Percentiles rank a stretch among this genome's conserved stretches.
These are phyloP conservation scores for Cochlearius cochlearius DNA, from an alignment of 2,113 vertebrate genomes.

Conservation along the genomic window DNA sequence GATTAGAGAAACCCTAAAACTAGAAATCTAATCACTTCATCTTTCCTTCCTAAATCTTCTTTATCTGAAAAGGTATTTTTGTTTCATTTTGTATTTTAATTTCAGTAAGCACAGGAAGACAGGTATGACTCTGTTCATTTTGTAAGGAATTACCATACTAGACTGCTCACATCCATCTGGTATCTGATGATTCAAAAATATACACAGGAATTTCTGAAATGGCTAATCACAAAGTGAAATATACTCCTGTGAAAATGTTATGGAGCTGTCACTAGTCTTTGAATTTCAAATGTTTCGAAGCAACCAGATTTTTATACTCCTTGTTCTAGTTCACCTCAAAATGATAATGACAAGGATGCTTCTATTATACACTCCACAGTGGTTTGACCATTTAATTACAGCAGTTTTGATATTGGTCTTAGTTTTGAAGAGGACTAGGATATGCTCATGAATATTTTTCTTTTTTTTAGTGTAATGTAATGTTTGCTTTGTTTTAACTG, in stretches of 20 bases:
- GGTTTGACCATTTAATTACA: not conserved
- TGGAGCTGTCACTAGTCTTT: not conserved
- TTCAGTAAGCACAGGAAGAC: not conserved
- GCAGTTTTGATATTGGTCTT: not conserved
- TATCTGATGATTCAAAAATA: not conserved
- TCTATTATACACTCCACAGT: not conserved
- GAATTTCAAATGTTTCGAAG: not conserved
- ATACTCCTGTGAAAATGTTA: not conserved
- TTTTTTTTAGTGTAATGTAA: not conserved
- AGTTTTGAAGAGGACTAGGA: not conserved
- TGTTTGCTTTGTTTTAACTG: not conserved
- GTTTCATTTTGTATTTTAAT: not conserved
- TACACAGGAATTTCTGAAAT: not conserved
- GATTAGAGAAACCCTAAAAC: not conserved
- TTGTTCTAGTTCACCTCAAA: not conserved
- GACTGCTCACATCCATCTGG: not conserved
- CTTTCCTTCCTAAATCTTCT: not conserved
- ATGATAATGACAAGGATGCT: not conserved
- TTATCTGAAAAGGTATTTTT: not conserved
- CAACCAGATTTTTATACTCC: not conserved
- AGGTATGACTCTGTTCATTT: not conserved
- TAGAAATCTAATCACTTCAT: not conserved
- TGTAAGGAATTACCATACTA: not conserved
- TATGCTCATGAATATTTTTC: not conserved
- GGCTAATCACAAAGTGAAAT: not conserved